phyloP scores from a whole-genome alignment of 2,888 invertebrate genomes.

The Hedychridium roseum region DNA sequence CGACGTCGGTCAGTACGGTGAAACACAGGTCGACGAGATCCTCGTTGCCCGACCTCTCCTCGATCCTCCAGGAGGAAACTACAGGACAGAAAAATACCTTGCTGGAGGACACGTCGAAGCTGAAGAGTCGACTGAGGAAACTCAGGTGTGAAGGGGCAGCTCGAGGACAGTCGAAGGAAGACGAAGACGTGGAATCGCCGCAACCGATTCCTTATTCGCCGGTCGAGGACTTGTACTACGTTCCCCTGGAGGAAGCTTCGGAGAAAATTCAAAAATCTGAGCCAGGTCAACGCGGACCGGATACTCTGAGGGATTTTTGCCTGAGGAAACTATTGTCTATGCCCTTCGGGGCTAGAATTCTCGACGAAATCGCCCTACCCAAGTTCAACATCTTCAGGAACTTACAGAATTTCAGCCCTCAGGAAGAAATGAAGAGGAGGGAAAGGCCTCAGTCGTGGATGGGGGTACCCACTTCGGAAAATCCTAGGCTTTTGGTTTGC shows the following conservation, averaged over 20 bases:
- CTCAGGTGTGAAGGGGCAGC: constrained; percentile 48
- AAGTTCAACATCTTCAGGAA: constrained; percentile 46
- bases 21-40: constrained; percentile 72
- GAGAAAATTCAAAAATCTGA: constrained; percentile 10
- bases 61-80: constrained; percentile 66
- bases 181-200: constrained; percentile 22
- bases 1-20: constrained; percentile 73
- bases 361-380: constrained; percentile 46
- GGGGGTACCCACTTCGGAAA: constrained; percentile 69
- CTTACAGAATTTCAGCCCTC: constrained; percentile 32
- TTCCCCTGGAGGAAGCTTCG: constrained; percentile 19
- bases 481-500: constrained; percentile 72
- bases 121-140: constrained; percentile 39
- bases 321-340: constrained; percentile 72
- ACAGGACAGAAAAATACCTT: constrained; percentile 39
- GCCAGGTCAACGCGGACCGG: too few relatives aligned
- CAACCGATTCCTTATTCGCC: constrained; percentile 40
- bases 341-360: constrained; percentile 74
- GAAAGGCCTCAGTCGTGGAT: constrained; percentile 64
- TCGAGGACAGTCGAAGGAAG: constrained; percentile 10
- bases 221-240: constrained; percentile 43
- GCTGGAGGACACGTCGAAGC: constrained; percentile 17
- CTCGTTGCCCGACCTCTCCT: constrained; percentile 70
- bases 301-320: constrained; percentile 72
- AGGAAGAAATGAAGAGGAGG: constrained; percentile 30